phyloP scores from a whole-genome alignment of 2,113 vertebrate genomes.

The Gavialis gangeticus region DNA sequence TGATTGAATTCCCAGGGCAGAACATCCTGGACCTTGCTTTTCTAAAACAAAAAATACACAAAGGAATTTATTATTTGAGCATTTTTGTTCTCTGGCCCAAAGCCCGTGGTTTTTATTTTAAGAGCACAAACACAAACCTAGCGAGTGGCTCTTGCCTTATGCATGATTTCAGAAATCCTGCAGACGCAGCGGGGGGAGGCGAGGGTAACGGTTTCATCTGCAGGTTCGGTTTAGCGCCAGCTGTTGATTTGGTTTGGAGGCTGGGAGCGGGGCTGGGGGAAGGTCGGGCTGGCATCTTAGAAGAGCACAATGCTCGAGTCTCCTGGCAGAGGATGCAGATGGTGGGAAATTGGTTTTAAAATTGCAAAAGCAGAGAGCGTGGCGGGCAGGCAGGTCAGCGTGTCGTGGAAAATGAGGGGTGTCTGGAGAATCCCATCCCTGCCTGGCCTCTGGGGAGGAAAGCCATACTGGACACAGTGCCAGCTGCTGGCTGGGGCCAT shows the following conservation, averaged over 20 bases:
- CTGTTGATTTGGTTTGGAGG: not conserved
- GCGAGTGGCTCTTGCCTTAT: fast-evolving
- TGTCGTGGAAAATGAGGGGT: no score
- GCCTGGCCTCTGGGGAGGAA: not conserved
- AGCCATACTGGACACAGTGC: not conserved
- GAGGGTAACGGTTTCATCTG: fast-evolving
- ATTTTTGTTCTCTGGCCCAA: not conserved
- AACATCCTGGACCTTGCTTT: fast-evolving
- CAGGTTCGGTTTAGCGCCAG: no score
- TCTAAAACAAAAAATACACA: fast-evolving
- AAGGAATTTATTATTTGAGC: not conserved
- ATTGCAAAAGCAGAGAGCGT: not conserved
- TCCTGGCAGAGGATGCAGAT: not conserved
- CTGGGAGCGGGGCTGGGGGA: not conserved
- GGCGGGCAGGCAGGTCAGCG: not conserved
- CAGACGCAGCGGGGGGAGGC: not conserved
- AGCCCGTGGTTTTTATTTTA: not conserved
- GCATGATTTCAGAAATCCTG: fast-evolving
- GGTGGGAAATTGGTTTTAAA: not conserved
- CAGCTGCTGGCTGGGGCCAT: fast-evolving
- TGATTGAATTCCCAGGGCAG: not conserved
- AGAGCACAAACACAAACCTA: not conserved
- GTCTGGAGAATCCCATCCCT: not conserved
- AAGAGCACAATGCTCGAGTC: not conserved
- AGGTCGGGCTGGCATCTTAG: not conserved